A percentile compares a stretch with the other conserved stretches of the same genome.
phyloP scores from a whole-genome alignment of 2,888 invertebrate species.

The Rhagophthalmus giganteus region DNA sequence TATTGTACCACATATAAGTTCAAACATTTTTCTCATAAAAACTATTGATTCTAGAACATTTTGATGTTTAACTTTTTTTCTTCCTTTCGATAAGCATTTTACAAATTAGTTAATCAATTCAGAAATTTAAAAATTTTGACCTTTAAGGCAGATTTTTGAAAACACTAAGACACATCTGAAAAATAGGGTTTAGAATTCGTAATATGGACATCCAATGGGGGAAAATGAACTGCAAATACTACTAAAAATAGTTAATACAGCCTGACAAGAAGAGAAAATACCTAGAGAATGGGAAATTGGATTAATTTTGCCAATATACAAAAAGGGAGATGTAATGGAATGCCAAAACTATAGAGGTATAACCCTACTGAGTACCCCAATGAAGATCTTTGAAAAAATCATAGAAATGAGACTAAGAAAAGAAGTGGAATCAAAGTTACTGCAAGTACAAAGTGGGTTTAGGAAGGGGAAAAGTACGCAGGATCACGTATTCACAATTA shows the following conservation, averaged over 20 bases:
- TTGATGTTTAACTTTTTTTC: too few relatives aligned
- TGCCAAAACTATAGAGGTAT: conserved; percentile 17
- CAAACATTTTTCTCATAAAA: too few relatives aligned
- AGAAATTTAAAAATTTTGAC: too few relatives aligned
- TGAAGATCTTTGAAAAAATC: conserved; percentile 19
- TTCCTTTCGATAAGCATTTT: too few relatives aligned
- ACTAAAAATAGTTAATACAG: conserved; percentile 4
- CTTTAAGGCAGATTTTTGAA: too few relatives aligned
- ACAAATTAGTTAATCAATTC: too few relatives aligned
- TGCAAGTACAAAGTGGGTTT: conserved; percentile 26
- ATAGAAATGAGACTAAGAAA: conserved; percentile 18
- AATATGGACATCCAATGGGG: too few relatives aligned
- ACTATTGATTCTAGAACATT: too few relatives aligned
- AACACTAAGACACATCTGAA: too few relatives aligned
- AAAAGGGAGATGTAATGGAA: conserved; percentile 16
- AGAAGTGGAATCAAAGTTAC: conserved; percentile 11
- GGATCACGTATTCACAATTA: conserved; percentile 27
- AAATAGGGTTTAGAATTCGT: too few relatives aligned
- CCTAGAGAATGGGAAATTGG: conserved; percentile 19
- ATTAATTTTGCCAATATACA: conserved; percentile 19
- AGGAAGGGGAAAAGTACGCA: conserved; percentile 8
- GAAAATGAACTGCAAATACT: too few relatives aligned
- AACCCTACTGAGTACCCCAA: conserved; percentile 14
- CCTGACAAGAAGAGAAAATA: conserved; percentile 11
- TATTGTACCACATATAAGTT: too few relatives aligned